A percentile compares a stretch with the other conserved stretches of the same genome.
Evolutionary conservation across 2,113 vertebrate genomes (phyloP).

Genomic region (Epinephelus cyanopodus): DNA sequence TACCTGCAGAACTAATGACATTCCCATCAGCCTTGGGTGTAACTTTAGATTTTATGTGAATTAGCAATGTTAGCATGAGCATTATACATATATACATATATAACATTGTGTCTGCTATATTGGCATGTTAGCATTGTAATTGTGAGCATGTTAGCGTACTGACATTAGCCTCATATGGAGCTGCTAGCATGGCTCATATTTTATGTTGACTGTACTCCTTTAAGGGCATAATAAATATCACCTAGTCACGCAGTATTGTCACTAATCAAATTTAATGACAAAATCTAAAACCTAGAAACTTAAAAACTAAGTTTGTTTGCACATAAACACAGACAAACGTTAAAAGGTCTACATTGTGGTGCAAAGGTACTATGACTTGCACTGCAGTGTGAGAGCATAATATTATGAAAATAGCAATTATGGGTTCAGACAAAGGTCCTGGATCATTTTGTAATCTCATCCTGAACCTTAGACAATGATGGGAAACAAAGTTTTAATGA

Average conservation of each 20-base stretch:
- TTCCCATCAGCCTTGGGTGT: too few relatives aligned
- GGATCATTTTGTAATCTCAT: conserved; percentile 1
- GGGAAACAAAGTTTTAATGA: not conserved
- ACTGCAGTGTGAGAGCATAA: not conserved
- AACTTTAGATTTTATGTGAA: too few relatives aligned
- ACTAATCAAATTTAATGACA: not conserved
- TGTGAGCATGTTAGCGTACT: not conserved
- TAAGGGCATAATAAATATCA: not conserved
- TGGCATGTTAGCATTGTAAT: not conserved
- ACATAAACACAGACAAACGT: not conserved
- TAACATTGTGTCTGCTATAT: too few relatives aligned
- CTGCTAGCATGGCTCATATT: not conserved
- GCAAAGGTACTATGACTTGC: not conserved
- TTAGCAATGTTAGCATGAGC: too few relatives aligned
- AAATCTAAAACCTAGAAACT: not conserved
- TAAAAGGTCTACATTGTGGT: not conserved
- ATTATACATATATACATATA: too few relatives aligned
- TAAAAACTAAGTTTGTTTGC: not conserved
- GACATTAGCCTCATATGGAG: not conserved
- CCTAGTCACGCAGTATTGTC: not conserved
- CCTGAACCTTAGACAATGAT: not conserved
- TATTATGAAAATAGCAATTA: not conserved
- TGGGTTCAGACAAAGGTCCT: not conserved
- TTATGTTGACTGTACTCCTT: not conserved
- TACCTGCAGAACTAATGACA: too few relatives aligned